A percentile compares a stretch with the other conserved stretches of the same genome.
Conservation (phyloP, 1,140 invertebrate genomes). For the Lethocerus indicus region DNA sequence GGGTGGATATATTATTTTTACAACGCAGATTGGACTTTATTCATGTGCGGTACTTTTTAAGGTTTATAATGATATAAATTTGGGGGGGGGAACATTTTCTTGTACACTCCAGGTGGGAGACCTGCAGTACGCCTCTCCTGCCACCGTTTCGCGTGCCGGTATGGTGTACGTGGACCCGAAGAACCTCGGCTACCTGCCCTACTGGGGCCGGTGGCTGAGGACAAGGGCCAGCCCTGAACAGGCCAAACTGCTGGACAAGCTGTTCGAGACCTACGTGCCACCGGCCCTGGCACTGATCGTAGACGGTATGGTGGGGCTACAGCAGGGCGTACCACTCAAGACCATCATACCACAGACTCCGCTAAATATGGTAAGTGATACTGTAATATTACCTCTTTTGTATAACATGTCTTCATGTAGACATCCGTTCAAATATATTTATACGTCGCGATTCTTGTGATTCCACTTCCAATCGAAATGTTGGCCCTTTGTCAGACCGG, state of each 20-base stretch:
- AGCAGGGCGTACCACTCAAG: conserved; percentile 45
- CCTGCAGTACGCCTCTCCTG: conserved; percentile 75
- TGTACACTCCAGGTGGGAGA: conserved; percentile 22
- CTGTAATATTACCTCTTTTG: not conserved
- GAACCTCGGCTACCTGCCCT: conserved; percentile 70
- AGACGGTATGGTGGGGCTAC: conserved; percentile 53
- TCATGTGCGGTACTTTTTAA: too few relatives aligned
- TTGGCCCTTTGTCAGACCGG: too few relatives aligned
- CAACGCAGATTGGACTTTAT: too few relatives aligned
- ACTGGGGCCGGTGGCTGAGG: conserved; percentile 57
- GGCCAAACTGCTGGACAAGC: conserved; percentile 30
- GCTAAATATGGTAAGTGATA: conserved; percentile 57
- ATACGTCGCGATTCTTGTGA: too few relatives aligned
- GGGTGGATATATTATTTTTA: too few relatives aligned
- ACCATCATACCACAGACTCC: conserved; percentile 66
- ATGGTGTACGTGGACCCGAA: conserved; percentile 90
- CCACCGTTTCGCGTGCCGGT: conserved; percentile 76
- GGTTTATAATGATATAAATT: too few relatives aligned
- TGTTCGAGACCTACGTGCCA: conserved; percentile 59
- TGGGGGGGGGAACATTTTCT: too few relatives aligned
- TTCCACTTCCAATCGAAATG: too few relatives aligned
- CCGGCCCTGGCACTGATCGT: conserved; percentile 53
- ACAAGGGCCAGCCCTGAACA: conserved; percentile 23
- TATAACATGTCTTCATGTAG: not conserved
- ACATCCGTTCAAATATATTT: not conserved